Base-by-base conservation (phyloP, 2,797 vertebrate species). In the Schizothorax lantsangensis region DNA sequence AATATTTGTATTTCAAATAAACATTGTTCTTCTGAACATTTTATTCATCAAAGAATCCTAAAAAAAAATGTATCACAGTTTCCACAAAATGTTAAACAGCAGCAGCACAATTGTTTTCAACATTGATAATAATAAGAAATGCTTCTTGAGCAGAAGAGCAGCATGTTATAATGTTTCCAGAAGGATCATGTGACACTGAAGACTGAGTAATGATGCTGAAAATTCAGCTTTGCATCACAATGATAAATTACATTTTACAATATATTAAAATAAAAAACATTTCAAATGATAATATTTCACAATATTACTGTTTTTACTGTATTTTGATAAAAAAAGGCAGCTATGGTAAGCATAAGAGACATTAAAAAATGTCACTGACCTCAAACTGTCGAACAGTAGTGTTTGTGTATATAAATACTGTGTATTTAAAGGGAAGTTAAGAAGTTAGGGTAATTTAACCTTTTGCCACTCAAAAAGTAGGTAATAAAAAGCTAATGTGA, bases 401-500 rank as follows among this genome's bases (percentile, higher is more conserved):
- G 66, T 68, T 38, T 43, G 23, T 23, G 12, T 72, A 1, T 45
- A 45, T 47, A 30, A 1, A 17, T 30, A 17, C 26, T 40, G 21
- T 21, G 11, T 71, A 1, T 26, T 17, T 49, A 19, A 54, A 54
- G 75, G 10, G 21, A 78, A n/a, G 36, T 38, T 52, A 36, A 21
- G 6, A 79, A 15, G 23, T 40, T 38, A 23, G 6, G 6, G 17
- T 23, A 36, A 77, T 54, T 54, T 54, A 77, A 36, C 5, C 17
- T 54, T 21, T 77, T 33, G 12, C 19, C 47, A 23, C 36, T 79
- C 6, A 78, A 57, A 40, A 57, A 4, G 36, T 30, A 83, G 26
- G 36, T 23, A 33, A 73, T 62, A 8, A 82, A 59, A 83, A 14
- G n/a, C 38, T 73, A 71, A 54, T 26, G 8, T n/a, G n/a, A 82